Evolutionary conservation across 2,797 vertebrate species (phyloP), one percentile per base, ranked within the genome.

Genomic region (Poeciliopsis infans): DNA sequence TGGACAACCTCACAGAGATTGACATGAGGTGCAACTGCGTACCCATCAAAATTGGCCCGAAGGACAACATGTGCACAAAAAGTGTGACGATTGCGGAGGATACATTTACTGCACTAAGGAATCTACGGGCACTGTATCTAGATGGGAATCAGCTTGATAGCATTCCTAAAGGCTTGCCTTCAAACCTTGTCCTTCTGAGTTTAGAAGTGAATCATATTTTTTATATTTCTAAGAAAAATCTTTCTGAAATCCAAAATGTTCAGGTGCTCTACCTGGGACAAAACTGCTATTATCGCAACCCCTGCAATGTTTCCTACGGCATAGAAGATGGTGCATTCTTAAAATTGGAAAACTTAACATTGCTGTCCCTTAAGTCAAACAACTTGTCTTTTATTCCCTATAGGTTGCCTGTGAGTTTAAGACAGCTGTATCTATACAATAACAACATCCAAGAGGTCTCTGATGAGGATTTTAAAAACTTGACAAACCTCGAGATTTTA

Each of bases 11-110:
- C 12, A 86, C 94, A 0, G 98, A 99, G 92, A 96, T 99, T 2
- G 97, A 99, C 91, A 96, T 99, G 92, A 96, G 97, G 82, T 99
- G 98, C 92, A 99, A 99, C 92, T 99, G 98, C 49, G 88, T 99
- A 74, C 98, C 98, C 28, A 70, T 94, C 83, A 97, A 86, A 91
- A 70, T 97, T 1, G 98, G 97, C 0, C 96, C 97, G 11, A 98
- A 99, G 89, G 92, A 97, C 72, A 78, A 69, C 0, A 76, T 97
- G n/a, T 99, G 98, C 75, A 94, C 10, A 0, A 74, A 23, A 1
- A 92, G 74, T 1, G 84, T 96, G 0, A 82, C 83, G 6, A 95
- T 99, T 15, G 80, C 95, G 51, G 88, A 95, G 6, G 85, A 94
- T 13, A 96, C 95, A 76, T 99, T 99, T 80, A 90, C 88, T 53